Conservation (phyloP, 2,888 invertebrate genomes). For the Rosalia funebris region DNA sequence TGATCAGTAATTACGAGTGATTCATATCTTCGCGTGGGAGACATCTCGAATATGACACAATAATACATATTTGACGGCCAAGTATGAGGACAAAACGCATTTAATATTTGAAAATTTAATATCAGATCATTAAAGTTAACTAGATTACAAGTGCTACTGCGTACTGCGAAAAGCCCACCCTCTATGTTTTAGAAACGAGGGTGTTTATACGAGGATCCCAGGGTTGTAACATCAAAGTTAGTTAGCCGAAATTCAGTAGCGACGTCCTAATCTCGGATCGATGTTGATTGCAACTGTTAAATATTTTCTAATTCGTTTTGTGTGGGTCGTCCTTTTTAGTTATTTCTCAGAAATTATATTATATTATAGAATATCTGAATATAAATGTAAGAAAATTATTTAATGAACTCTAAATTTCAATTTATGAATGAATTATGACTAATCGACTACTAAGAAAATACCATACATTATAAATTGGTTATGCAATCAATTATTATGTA, state of each 20-base stretch:
- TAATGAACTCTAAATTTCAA: background rate
- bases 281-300: background rate
- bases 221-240: constrained; percentile 8
- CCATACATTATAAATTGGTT: background rate
- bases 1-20: no score
- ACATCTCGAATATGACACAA: no score
- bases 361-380: background rate
- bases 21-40: no score
- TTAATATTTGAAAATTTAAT: constrained; percentile 22
- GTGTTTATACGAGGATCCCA: constrained; percentile 22
- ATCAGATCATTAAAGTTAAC: constrained; percentile 24
- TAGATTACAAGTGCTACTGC: constrained; percentile 19
- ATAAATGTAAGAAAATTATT: background rate
- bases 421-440: background rate
- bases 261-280: constrained; percentile 6
- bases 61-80: no score
- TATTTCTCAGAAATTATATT: background rate
- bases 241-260: background rate
- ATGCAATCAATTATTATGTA: no score
- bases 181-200: constrained; percentile 12
- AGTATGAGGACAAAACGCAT: no score
- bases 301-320: no score
- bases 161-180: constrained; percentile 9
- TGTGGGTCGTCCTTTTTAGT: no score
- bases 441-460: background rate